Percentiles rank a stretch among this genome's conserved stretches.
These are phyloP conservation scores for Tiliacea citrago DNA, from an alignment of 2,888 invertebrate species.

Conservation along the genomic window DNA sequence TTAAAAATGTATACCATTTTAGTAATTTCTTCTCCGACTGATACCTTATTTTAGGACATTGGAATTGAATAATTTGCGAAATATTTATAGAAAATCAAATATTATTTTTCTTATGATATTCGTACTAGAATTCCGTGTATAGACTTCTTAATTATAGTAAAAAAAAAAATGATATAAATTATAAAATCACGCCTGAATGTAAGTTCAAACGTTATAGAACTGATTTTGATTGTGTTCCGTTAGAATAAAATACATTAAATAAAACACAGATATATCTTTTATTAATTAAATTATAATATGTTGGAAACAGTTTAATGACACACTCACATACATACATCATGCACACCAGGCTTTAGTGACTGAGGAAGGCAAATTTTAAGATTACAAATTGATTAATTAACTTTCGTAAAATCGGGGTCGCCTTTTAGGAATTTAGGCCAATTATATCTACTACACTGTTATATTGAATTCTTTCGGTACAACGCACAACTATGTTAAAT, in stretches of 20 bases:
- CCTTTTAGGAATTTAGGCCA: background rate
- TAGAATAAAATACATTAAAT: constrained; percentile 56
- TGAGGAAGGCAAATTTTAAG: background rate
- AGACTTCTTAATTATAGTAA: constrained; percentile 45
- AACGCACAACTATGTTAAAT: constrained; percentile 8
- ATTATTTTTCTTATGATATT: constrained; percentile 60
- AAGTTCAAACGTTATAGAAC: constrained; percentile 65
- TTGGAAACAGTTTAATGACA: constrained; percentile 5
- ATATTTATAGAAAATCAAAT: constrained; percentile 54
- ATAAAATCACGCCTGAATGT: constrained; percentile 63
- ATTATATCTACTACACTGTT: background rate
- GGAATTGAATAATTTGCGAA: constrained; percentile 62
- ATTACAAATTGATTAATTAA: background rate
- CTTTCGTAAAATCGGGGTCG: background rate
- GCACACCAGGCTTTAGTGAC: background rate
- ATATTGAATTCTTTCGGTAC: background rate
- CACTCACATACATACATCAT: background rate
- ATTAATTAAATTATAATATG: constrained; percentile 28
- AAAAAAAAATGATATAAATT: constrained; percentile 48
- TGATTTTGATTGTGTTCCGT: constrained; percentile 67
- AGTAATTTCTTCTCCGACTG: constrained; percentile 38
- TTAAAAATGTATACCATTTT: constrained; percentile 14
- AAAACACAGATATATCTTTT: constrained; percentile 38
- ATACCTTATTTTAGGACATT: constrained; percentile 44
- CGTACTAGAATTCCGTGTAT: constrained; percentile 55